Conservation (phyloP, 2,113 vertebrate species). For the Muntiacus reevesi region DNA sequence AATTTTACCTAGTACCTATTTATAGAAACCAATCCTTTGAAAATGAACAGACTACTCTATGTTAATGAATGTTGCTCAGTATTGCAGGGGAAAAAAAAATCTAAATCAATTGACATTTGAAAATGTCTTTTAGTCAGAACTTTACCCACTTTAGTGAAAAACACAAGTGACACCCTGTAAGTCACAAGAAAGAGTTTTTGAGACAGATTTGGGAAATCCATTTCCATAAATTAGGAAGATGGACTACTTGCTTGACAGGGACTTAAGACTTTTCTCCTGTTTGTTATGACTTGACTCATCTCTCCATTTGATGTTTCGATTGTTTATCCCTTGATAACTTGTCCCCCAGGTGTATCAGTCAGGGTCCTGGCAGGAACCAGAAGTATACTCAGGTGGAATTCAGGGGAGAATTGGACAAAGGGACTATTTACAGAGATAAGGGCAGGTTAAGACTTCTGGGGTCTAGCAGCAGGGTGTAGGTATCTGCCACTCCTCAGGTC, state of each 20-base stretch:
- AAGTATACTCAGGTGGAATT: not conserved
- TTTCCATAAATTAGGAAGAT: not conserved
- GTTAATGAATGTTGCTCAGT: not conserved
- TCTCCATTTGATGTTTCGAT: not conserved
- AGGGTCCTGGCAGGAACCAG: not conserved
- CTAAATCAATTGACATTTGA: not conserved
- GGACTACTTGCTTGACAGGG: not conserved
- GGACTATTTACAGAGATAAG: not conserved
- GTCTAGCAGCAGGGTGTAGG: too few species aligned
- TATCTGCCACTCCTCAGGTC: too few species aligned
- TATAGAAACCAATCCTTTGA: not conserved
- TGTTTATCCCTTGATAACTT: not conserved
- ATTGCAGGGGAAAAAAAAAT: not conserved
- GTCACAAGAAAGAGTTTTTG: not conserved
- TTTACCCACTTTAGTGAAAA: not conserved
- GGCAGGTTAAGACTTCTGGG: not conserved
- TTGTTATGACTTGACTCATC: not conserved
- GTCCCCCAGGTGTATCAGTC: not conserved
- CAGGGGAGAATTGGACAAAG: not conserved
- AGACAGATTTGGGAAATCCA: not conserved
- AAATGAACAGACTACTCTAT: not conserved
- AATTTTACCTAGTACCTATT: not conserved
- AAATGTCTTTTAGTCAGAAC: conserved; percentile 1
- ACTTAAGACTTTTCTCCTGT: not conserved
- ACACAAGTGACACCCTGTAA: not conserved